phyloP scores from a whole-genome alignment of 2,113 vertebrate species.

The Ophiodon elongatus region DNA sequence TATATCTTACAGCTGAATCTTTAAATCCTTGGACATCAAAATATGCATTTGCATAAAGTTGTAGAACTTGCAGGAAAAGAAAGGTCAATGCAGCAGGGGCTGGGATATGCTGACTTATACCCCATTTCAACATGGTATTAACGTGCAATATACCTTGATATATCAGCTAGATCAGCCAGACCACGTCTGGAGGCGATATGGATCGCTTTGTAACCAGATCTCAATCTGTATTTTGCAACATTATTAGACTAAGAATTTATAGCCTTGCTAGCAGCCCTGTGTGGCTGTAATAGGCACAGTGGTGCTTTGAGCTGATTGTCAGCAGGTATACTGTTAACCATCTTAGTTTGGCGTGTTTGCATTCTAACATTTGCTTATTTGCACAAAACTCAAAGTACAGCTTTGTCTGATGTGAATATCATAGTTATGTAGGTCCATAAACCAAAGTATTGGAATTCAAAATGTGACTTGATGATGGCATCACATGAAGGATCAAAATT shows the following conservation, averaged over 20 bases:
- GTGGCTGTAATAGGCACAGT: neutral
- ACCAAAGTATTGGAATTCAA: neutral
- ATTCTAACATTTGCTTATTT: neutral
- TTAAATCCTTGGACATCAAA: neutral
- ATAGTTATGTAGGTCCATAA: neutral
- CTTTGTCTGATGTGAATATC: neutral
- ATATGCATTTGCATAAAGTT: slow-evolving; percentile 20
- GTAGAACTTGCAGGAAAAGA: slow-evolving; percentile 19
- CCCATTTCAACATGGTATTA: slow-evolving; percentile 10
- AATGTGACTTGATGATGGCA: neutral
- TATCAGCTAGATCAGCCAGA: neutral
- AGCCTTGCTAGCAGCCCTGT: neutral
- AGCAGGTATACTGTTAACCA: neutral
- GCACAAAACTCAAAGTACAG: neutral
- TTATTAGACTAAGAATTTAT: neutral
- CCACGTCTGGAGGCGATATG: neutral
- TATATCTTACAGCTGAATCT: slow-evolving; percentile 18
- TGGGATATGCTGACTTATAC: slow-evolving; percentile 4
- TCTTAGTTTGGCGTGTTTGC: neutral
- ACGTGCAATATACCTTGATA: neutral
- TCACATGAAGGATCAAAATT: neutral
- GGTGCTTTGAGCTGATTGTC: neutral
- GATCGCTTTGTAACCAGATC: neutral
- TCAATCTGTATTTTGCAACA: neutral
- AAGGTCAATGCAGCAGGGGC: slow-evolving; percentile 25